These are phyloP conservation scores for Crotalus helleri DNA, from an alignment of 2,113 vertebrate genomes.

Conservation along the genomic window DNA sequence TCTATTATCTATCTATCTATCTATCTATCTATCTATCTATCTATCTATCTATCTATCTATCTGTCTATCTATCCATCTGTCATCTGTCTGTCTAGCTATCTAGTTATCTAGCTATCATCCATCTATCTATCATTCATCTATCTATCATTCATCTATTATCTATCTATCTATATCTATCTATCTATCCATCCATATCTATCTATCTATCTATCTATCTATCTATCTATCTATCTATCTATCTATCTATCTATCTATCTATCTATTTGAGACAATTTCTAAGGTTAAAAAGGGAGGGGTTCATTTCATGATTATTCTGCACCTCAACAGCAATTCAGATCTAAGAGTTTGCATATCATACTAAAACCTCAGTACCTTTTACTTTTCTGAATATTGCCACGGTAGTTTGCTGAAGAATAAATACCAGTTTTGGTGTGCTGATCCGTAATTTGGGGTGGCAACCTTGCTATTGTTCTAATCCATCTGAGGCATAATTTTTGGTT, in stretches of 20 bases:
- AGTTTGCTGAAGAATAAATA: neutral
- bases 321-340: neutral
- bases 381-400: neutral
- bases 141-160: too few species aligned
- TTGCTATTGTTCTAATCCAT: neutral
- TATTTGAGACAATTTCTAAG: neutral
- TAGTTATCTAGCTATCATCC: too few species aligned
- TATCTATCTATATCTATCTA: too few species aligned
- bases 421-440: neutral
- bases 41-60: rapidly evolving
- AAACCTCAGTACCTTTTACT: neutral
- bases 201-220: neutral
- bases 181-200: too few species aligned
- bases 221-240: too few species aligned
- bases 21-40: too few species aligned
- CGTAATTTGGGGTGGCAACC: neutral
- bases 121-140: too few species aligned
- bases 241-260: too few species aligned
- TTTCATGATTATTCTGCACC: neutral
- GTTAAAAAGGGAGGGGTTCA: neutral
- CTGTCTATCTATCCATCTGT: too few species aligned
- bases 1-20: too few species aligned
- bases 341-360: neutral
- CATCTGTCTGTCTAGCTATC: too few species aligned
- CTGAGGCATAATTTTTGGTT: neutral